Base-by-base conservation (phyloP, 2,797 vertebrate species). In the Apodemus agrarius region DNA sequence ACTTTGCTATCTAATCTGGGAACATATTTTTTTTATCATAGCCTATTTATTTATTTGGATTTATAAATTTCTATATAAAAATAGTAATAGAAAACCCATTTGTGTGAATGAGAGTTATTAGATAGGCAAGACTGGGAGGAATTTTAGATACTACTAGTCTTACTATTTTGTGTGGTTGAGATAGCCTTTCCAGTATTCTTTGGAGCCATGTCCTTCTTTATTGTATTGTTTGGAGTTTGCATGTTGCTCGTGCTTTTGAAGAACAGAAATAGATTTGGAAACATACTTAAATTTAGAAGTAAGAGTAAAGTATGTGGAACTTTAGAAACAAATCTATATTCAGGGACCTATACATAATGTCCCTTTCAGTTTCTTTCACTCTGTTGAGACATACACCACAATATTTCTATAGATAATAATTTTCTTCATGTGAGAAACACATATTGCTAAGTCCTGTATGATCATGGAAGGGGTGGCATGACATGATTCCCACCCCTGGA, bases 171-270 rank as follows among this genome's bases (percentile, higher is more conserved):
- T 46, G 1, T 5, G 2, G 7, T 2, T 31, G 12, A 29, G 31
- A 2, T 40, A 34, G 1, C 14, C 24, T 5, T 63, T 74, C 22
- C 31, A 6, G 46, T 6, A 22, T 63, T 61, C 26, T 6, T 0
- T 4, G 6, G 3, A 16, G 1, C 2, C 1, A 0, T 49, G 40
- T 1, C 17, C 52, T 63, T 10, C 14, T 4, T 69, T 16, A 34
- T 79, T 84, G 82, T 49, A 21, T n/a, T 61, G 4, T 81, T 91
- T 67, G 49, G 49, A 97, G 6, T 22, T 65, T 89, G 11, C 16
- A 46, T 7, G 31, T 34, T 52, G 61, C 21, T 4, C 31, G 89
- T 81, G 74, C 22, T 26, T 72, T 52, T 75, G n/a, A 81, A 49
- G 37, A 81, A n/a, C n/a, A 40, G 76, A 80, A 88, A 12, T 16